Evolutionary conservation across 2,888 invertebrate genomes (phyloP).

Genomic region (Blastobasis adustella): DNA sequence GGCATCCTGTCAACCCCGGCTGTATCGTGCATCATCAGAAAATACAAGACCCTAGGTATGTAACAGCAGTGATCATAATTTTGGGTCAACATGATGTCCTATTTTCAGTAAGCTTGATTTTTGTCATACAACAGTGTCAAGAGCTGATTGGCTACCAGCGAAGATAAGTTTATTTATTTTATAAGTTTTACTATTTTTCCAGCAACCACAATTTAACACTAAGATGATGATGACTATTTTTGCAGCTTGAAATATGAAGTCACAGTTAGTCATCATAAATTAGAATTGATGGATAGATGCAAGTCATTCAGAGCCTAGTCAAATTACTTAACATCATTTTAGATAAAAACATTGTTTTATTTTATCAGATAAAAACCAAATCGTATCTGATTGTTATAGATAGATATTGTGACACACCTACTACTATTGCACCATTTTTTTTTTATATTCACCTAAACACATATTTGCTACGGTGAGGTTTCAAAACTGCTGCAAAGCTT

Average conservation of each 20-base stretch:
- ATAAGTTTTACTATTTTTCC: too few species aligned
- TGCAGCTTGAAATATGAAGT: too few species aligned
- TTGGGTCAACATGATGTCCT: too few species aligned
- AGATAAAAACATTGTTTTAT: neutral
- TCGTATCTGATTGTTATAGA: neutral
- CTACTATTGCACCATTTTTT: neutral
- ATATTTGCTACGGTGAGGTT: too few species aligned
- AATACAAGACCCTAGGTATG: conserved; percentile 84
- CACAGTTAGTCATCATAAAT: too few species aligned
- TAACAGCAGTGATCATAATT: neutral
- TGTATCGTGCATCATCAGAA: conserved; percentile 94
- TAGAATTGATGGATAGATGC: too few species aligned
- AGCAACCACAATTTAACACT: too few species aligned
- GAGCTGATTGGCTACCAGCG: neutral
- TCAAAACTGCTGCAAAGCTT: too few species aligned
- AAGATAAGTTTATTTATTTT: too few species aligned
- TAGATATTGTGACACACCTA: neutral
- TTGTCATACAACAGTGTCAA: neutral
- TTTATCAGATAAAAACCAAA: neutral
- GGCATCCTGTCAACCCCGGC: conserved; percentile 98
- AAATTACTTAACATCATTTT: too few species aligned
- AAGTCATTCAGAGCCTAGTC: too few species aligned
- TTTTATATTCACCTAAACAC: too few species aligned
- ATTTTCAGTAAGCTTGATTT: neutral
- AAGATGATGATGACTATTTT: neutral